These are phyloP conservation scores for Phenganax stokvisi DNA, from an alignment of 92 coral and sea anemone genomes.

Conservation along the genomic window DNA sequence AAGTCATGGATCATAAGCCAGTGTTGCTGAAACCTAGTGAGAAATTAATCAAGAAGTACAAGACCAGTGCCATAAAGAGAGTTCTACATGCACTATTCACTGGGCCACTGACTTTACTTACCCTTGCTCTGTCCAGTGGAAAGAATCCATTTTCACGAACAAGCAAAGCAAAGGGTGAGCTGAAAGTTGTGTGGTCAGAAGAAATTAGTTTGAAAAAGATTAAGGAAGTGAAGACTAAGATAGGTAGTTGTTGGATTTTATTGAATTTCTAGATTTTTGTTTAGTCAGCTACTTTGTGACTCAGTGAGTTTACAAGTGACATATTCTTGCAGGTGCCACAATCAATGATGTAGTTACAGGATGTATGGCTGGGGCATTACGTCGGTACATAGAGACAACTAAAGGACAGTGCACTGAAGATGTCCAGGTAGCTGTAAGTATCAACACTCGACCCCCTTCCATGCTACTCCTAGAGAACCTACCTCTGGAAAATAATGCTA, in stretches of 20 bases:
- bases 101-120: slow-evolving; percentile 80
- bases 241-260: slow-evolving; percentile 50
- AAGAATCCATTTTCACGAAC: slow-evolving; percentile 68
- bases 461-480: slow-evolving; percentile 66
- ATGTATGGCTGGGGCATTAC: slow-evolving; percentile 88
- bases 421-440: slow-evolving; percentile 79
- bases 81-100: slow-evolving; percentile 58
- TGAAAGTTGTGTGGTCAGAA: slow-evolving; percentile 71
- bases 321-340: slow-evolving; percentile 62
- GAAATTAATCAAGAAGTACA: slow-evolving; percentile 51
- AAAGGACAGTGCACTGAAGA: slow-evolving; percentile 67
- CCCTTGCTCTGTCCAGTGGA: slow-evolving; percentile 71
- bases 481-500: slow-evolving; percentile 84
- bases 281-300: too few relatives aligned
- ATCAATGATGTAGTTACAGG: slow-evolving; percentile 89
- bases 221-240: slow-evolving; percentile 70
- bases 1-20: slow-evolving; percentile 79
- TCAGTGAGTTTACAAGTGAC: too few relatives aligned
- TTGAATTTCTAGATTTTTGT: too few relatives aligned
- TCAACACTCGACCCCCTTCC: slow-evolving; percentile 79
- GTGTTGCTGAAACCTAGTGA: slow-evolving; percentile 90
- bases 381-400: slow-evolving; percentile 70
- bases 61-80: slow-evolving; percentile 63
- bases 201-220: slow-evolving; percentile 61
- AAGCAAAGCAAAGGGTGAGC: slow-evolving; percentile 68